Conservation (phyloP, 2,888 invertebrate species). For the Odontocolon sp. region DNA sequence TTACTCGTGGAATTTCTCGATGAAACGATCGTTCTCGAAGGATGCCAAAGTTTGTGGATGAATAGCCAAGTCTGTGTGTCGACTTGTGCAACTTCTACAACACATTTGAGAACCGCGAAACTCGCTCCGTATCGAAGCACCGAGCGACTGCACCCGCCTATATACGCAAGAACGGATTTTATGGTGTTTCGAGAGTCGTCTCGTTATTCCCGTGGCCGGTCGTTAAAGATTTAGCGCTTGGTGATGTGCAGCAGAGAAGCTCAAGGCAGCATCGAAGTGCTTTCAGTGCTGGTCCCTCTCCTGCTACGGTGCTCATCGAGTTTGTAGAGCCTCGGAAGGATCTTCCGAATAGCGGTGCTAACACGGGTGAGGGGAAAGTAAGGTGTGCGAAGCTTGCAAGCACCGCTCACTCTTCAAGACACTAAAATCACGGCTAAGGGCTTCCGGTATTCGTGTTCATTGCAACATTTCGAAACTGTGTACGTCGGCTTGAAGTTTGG, state of each 20-base stretch:
- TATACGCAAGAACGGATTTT: slow-evolving; percentile 44
- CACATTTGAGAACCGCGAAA: not conserved
- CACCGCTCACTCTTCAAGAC: not conserved
- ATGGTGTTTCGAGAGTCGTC: slow-evolving; percentile 53
- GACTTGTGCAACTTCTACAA: not conserved
- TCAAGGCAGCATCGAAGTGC: not conserved
- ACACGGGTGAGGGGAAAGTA: slow-evolving; percentile 1
- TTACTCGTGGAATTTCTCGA: slow-evolving; percentile 4
- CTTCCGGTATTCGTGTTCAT: not conserved
- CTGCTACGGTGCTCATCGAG: slow-evolving; percentile 18
- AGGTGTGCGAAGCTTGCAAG: not conserved
- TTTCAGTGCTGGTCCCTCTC: not conserved
- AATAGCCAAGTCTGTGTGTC: not conserved
- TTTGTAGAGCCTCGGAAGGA: slow-evolving; percentile 2
- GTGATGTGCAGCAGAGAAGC: not conserved
- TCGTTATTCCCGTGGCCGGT: slow-evolving; percentile 52
- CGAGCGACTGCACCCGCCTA: not conserved
- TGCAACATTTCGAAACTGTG: not conserved
- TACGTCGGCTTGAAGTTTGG: not conserved
- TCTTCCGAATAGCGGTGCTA: slow-evolving; percentile 17
- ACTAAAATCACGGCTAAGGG: slow-evolving; percentile 31
- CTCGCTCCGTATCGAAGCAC: not conserved
- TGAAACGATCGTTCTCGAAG: not conserved
- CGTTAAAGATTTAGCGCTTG: slow-evolving; percentile 63
- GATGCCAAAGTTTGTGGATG: slow-evolving; percentile 13